phyloP scores from a whole-genome alignment of 2,888 invertebrate genomes.

The Ceriagrion tenellum region DNA sequence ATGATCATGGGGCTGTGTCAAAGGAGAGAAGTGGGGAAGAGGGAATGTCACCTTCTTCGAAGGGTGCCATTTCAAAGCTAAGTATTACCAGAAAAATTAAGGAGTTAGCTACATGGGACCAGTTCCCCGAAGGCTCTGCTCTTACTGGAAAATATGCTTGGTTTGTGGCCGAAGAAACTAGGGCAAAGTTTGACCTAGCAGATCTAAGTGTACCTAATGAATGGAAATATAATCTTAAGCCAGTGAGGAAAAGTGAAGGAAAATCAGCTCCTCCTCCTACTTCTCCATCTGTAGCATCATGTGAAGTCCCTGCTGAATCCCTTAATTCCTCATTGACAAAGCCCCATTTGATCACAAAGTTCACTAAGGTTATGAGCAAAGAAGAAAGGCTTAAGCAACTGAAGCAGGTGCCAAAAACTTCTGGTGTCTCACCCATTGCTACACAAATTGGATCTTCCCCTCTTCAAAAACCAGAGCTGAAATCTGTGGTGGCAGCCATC shows the following conservation, averaged over 20 bases:
- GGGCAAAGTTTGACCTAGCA: conserved; percentile 80
- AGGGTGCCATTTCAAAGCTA: conserved; percentile 68
- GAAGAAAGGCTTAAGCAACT: conserved; percentile 74
- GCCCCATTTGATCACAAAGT: conserved; percentile 74
- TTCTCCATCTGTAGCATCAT: not conserved
- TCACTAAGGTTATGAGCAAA: conserved; percentile 75
- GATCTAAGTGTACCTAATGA: conserved; percentile 80
- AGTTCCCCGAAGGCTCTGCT: conserved; percentile 80
- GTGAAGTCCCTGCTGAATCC: conserved; percentile 28
- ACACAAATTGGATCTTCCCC: not conserved
- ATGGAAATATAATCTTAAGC: conserved; percentile 79
- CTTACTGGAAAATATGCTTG: conserved; percentile 83
- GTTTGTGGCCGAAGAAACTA: conserved; percentile 82
- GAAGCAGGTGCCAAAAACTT: not conserved
- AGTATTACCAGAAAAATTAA: conserved; percentile 79
- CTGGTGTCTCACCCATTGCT: not conserved
- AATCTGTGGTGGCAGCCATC: not conserved
- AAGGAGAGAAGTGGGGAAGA: conserved; percentile 73
- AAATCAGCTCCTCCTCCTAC: not conserved
- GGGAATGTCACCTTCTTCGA: conserved; percentile 74
- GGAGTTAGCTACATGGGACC: conserved; percentile 82
- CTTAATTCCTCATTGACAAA: conserved; percentile 34
- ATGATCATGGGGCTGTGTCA: conserved; percentile 73
- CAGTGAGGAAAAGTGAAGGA: not conserved
- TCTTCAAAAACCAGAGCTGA: not conserved